Evolutionary conservation across 2,888 invertebrate species (phyloP).

Genomic region (Nesidiocoris tenuis): DNA sequence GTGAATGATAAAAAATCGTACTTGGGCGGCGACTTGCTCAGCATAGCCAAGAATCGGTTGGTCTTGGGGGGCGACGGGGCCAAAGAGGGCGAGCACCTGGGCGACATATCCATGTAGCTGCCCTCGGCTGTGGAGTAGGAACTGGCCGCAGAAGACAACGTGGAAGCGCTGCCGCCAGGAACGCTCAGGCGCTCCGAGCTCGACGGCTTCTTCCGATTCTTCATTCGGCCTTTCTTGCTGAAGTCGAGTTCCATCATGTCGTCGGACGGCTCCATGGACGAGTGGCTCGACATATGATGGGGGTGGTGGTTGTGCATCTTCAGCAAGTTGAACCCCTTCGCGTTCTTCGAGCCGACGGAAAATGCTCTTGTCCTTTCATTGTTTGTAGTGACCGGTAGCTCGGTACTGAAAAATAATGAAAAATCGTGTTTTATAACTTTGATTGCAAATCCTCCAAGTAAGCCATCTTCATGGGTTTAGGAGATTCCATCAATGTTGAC

Average conservation of each 20-base stretch:
- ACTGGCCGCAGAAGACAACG: constrained; percentile 49
- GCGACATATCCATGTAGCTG: constrained; percentile 51
- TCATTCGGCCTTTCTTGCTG: constrained; percentile 53
- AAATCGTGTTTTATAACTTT: neutral
- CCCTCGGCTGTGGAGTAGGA: constrained; percentile 51
- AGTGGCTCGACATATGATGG: constrained; percentile 55
- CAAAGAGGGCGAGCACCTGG: constrained; percentile 49
- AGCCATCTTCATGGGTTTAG: neutral
- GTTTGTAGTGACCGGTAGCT: constrained; percentile 25
- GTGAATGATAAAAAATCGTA: constrained; percentile 21
- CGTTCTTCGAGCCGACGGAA: constrained; percentile 65
- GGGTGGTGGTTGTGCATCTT: constrained; percentile 34
- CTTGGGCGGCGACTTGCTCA: constrained; percentile 46
- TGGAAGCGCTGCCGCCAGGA: constrained; percentile 47
- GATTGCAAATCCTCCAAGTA: neutral
- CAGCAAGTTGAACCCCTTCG: constrained; percentile 38
- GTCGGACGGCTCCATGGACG: constrained; percentile 62
- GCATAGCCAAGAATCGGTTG: constrained; percentile 35
- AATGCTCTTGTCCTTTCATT: constrained; percentile 66
- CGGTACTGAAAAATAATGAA: constrained; percentile 35
- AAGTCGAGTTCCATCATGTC: constrained; percentile 84
- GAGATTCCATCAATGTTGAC: neutral
- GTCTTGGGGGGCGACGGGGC: constrained; percentile 51
- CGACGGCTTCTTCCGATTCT: constrained; percentile 47
- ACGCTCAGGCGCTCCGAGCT: constrained; percentile 49